These are phyloP conservation scores for Alces alces DNA, from an alignment of 2,113 vertebrate genomes.

Conservation along the genomic window DNA sequence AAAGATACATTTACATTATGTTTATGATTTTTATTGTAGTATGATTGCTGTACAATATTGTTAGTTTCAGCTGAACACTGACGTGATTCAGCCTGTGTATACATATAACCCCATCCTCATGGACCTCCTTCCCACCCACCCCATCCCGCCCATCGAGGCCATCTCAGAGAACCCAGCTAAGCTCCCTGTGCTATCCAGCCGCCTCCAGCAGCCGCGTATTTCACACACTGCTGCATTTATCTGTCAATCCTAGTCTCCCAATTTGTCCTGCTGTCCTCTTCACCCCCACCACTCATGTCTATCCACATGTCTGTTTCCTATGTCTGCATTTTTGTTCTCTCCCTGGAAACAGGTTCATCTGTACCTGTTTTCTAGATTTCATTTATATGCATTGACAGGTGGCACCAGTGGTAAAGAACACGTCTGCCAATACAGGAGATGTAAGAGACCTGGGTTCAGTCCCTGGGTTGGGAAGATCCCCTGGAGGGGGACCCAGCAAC, in stretches of 20 bases:
- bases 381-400: neutral
- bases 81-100: neutral
- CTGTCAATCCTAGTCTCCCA: neutral
- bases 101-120: neutral
- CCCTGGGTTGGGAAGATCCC: neutral
- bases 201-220: neutral
- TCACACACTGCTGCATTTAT: neutral
- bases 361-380: neutral
- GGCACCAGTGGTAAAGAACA: neutral
- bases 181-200: neutral
- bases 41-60: neutral
- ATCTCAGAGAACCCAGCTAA: neutral
- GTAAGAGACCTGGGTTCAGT: neutral
- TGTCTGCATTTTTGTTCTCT: rapidly evolving
- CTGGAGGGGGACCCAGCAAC: neutral
- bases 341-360: neutral
- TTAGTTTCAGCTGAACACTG: neutral
- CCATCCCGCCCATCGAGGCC: neutral
- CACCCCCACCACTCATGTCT: neutral
- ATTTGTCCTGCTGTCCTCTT: neutral
- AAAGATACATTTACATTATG: neutral
- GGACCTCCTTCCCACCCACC: neutral
- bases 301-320: neutral
- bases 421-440: neutral
- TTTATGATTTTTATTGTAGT: neutral